Conservation (phyloP, 92 coral and sea anemone species). For the Hydrozoanthus gracilis region DNA sequence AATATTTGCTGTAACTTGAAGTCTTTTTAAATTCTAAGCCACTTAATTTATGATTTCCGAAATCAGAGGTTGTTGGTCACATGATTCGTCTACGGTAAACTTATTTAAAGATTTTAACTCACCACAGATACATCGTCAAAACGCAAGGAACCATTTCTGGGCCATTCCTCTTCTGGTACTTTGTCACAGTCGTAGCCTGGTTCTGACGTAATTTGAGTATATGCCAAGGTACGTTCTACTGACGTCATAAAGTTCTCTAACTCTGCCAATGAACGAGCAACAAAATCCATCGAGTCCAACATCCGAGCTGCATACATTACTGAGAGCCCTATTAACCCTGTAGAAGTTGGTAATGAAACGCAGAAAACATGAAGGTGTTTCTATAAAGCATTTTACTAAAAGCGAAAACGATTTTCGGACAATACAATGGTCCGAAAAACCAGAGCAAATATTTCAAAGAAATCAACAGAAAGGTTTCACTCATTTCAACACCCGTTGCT, state of each 20-base stretch:
- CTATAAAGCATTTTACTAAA: background rate
- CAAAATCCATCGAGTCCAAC: slow-evolving; percentile 17
- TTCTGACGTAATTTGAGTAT: slow-evolving; percentile 9
- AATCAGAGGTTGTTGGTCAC: background rate
- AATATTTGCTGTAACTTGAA: too few species aligned
- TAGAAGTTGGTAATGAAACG: background rate
- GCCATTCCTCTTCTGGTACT: slow-evolving; percentile 26
- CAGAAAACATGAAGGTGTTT: background rate
- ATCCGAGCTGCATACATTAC: slow-evolving; percentile 21
- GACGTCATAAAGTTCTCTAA: slow-evolving; percentile 23
- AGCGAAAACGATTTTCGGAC: too few species aligned
- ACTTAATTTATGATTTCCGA: too few species aligned
- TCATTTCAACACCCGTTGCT: too few species aligned
- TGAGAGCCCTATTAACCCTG: slow-evolving; percentile 19
- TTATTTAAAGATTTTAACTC: background rate
- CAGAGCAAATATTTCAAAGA: too few species aligned
- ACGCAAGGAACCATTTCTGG: background rate
- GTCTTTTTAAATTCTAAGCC: too few species aligned
- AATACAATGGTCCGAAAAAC: too few species aligned
- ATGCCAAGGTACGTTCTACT: slow-evolving; percentile 5
- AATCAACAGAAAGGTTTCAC: too few species aligned
- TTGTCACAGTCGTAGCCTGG: slow-evolving; percentile 14
- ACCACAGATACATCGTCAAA: slow-evolving; percentile 20
- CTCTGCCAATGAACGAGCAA: slow-evolving; percentile 1
- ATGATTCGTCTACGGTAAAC: background rate